Conservation (phyloP, 2,797 vertebrate genomes). For the Halcyon smyrnensis region DNA sequence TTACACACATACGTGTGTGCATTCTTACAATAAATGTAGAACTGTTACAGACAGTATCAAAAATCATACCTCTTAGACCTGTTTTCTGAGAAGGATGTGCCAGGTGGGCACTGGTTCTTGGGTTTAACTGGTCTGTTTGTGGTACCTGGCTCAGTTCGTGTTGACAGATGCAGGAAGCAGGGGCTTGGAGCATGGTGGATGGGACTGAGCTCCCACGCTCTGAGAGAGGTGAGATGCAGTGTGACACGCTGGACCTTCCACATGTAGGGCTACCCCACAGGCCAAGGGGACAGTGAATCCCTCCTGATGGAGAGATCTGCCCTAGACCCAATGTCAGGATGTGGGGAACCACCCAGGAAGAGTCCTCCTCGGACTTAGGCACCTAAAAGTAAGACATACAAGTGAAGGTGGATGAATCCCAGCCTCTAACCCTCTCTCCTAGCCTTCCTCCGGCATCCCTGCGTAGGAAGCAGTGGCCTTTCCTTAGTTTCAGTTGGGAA, state of each 20-base stretch:
- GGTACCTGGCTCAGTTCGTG: background rate
- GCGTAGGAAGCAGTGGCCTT: background rate
- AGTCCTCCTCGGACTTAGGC: background rate
- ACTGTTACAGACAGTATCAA: accelerated
- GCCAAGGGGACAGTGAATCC: background rate
- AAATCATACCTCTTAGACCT: background rate
- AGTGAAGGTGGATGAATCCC: background rate
- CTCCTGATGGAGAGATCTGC: background rate
- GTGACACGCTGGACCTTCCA: background rate
- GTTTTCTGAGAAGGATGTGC: background rate
- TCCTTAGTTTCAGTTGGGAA: background rate
- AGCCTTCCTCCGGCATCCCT: background rate
- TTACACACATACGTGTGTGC: accelerated
- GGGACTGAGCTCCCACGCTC: background rate
- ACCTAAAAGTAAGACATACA: background rate
- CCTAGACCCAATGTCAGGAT: background rate
- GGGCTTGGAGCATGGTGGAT: accelerated
- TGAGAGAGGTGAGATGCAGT: background rate
- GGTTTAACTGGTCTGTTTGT: background rate
- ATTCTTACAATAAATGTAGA: background rate
- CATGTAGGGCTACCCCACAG: accelerated
- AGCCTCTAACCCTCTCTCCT: background rate
- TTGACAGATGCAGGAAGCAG: background rate
- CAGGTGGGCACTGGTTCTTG: background rate
- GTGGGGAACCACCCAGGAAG: background rate